Base-by-base conservation (phyloP, 2,797 vertebrate genomes). In the Hirundo rustica region DNA sequence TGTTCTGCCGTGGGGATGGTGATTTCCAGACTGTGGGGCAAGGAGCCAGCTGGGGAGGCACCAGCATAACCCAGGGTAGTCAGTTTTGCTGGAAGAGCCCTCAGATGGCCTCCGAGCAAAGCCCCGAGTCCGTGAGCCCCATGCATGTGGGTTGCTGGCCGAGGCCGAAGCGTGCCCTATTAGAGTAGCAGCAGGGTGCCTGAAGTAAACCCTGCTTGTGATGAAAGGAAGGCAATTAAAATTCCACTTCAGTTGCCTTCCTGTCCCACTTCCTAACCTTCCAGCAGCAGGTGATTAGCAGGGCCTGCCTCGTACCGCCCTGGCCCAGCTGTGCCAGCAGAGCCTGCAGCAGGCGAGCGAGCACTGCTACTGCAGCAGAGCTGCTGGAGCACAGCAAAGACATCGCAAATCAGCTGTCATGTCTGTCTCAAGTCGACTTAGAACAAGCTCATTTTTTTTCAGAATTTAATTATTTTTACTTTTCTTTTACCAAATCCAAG, bases 211-310 rank as follows among this genome's bases (percentile, higher is more conserved):
- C 26, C 60, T 53, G 62, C 26, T 92, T 71, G 94, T 82, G 91
- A 96, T 92, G 85, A 94, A 96, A 97, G 89, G 89, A 96, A 93
- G 89, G 91, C 93, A 97, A 96, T 96, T 97, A 97, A 96, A 97
- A 96, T 96, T 96, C 94, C 94, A 92, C 88, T 90, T 88, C 76
- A 71, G 79, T 82, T 94, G 94, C 92, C 87, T 92, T 94, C 86
- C 90, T 90, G 82, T 88, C 62, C 81, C 70, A 64, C 79, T 93
- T 93, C 83, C 73, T 73, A 92, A 96, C 91, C 89, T 94, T 96
- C 73, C 85, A 94, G 88, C 23, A 2, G 94, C 95, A 97, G 91
- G 92, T 95, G 95, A 96, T 92, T 82, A 95, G 74, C 10, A 0
- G 54, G 65, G n/a, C 73, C 66, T 88, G 79, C 79, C 62, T 94